These are phyloP conservation scores for Cochlearius cochlearius DNA, from an alignment of 2,113 vertebrate species.

Conservation along the genomic window DNA sequence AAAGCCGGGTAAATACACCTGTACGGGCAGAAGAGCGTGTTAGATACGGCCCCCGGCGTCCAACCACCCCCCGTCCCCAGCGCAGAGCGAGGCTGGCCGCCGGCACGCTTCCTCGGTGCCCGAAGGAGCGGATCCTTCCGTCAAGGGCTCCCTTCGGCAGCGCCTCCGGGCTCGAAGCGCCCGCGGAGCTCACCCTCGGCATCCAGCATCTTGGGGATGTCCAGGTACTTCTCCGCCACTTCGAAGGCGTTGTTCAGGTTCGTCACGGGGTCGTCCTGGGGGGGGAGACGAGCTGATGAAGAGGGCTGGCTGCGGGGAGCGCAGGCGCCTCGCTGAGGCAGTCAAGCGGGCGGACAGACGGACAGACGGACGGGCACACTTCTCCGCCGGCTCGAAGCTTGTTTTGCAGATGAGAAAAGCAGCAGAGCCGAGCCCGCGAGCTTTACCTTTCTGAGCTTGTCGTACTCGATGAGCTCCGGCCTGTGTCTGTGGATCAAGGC, in stretches of 20 bases:
- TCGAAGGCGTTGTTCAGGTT: conserved; percentile 86
- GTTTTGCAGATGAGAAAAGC: neutral
- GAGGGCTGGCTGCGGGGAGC: neutral
- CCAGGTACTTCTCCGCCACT: conserved; percentile 81
- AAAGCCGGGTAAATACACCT: neutral
- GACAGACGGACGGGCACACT: neutral
- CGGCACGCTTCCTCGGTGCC: neutral
- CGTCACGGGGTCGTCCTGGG: conserved; percentile 78
- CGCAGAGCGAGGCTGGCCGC: neutral
- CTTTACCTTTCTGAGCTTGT: conserved; percentile 91
- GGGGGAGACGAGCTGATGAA: neutral
- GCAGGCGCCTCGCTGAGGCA: neutral
- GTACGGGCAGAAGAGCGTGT: neutral
- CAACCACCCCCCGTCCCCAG: neutral
- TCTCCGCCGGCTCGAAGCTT: neutral
- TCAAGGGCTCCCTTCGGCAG: too few species aligned
- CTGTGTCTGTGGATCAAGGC: conserved; percentile 94
- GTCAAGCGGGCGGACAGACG: neutral
- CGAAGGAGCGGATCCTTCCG: neutral
- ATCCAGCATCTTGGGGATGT: conserved; percentile 89
- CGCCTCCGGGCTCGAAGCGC: neutral
- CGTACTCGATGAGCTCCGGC: conserved; percentile 93
- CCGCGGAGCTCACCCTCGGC: conserved; percentile 78
- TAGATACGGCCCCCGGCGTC: rapidly evolving
- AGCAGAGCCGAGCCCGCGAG: too few species aligned